A percentile compares a stretch with the other conserved stretches of the same genome.
Conservation (phyloP, 2,888 invertebrate genomes). For the Apotomis betuletana region DNA sequence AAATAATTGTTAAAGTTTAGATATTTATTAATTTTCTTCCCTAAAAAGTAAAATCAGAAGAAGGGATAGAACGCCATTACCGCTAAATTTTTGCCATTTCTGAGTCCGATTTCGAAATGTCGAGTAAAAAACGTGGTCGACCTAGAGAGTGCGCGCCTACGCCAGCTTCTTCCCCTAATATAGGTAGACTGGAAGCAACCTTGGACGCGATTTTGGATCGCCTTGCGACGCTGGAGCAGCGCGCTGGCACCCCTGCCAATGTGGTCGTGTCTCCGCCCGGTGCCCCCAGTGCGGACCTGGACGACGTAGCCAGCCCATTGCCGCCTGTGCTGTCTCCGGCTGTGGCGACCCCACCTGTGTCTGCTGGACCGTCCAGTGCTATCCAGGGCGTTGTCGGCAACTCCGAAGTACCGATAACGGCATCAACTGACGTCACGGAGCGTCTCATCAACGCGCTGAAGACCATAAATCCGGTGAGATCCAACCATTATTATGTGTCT, state of each 20-base stretch:
- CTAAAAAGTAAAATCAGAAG: no score
- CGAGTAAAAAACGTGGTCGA: neutral
- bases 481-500: no score
- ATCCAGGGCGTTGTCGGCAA: neutral
- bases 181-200: neutral
- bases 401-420: no score
- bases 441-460: no score
- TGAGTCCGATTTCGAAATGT: neutral
- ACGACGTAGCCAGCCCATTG: no score
- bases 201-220: neutral
- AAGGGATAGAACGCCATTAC: neutral
- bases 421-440: no score
- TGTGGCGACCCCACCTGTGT: neutral
- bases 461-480: no score
- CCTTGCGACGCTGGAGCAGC: neutral
- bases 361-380: constrained; percentile 1
- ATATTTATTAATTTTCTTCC: no score
- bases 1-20: no score
- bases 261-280: neutral
- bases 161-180: neutral
- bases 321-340: no score
- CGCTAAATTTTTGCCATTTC: neutral
- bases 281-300: neutral
- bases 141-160: neutral
- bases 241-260: neutral